Conservation (phyloP, 2,113 vertebrate genomes). For the Aleadryas rufinucha region DNA sequence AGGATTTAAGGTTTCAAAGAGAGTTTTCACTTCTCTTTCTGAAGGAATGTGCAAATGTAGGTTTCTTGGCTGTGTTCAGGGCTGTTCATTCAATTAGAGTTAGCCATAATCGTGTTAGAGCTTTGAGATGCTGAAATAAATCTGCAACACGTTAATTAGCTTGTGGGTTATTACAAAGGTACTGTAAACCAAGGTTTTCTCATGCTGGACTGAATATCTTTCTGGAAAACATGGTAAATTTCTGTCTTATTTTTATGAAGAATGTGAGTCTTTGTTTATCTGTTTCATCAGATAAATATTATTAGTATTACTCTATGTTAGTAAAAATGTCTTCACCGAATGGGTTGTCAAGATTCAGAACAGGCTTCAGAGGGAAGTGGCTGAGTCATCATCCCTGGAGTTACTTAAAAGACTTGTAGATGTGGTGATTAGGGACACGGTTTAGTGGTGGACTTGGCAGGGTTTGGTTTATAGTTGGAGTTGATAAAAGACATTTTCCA, state of each 20-base stretch:
- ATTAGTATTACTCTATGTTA: too few species aligned
- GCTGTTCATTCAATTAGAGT: background rate
- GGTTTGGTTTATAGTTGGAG: background rate
- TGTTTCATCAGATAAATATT: background rate
- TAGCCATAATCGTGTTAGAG: background rate
- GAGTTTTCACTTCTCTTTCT: background rate
- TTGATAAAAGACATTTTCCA: background rate
- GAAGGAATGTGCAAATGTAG: background rate
- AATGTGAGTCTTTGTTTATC: background rate
- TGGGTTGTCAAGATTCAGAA: background rate
- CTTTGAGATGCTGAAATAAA: background rate
- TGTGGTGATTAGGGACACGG: background rate
- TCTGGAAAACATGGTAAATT: background rate
- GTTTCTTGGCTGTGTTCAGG: background rate
- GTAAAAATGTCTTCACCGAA: background rate
- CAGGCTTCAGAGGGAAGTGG: background rate
- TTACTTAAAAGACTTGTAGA: background rate
- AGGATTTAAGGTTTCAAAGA: background rate
- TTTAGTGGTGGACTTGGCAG: background rate
- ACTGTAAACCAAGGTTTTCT: background rate
- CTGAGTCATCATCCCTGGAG: background rate
- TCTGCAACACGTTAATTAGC: background rate
- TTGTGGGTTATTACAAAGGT: background rate
- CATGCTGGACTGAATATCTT: background rate
- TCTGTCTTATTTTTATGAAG: background rate